Evolutionary conservation across 2,888 invertebrate species (phyloP).

Genomic region (Cheilosia vernalis): DNA sequence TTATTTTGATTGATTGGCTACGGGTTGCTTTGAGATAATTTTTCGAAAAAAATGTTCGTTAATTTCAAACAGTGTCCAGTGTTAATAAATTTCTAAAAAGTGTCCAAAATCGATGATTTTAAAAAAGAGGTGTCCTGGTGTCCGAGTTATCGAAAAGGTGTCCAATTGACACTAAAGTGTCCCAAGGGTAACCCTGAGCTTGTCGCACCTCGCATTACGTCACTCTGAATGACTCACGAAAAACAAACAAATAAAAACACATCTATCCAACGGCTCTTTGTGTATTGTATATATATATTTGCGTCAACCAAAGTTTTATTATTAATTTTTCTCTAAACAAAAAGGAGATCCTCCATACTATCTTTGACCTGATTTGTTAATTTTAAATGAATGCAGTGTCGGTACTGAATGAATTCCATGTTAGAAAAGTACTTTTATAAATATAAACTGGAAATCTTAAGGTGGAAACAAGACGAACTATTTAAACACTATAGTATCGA

Average conservation of each 20-base stretch:
- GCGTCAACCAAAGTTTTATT: constrained; percentile 36
- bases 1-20: no score
- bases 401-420: constrained; percentile 28
- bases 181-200: no score
- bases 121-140: no score
- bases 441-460: constrained; percentile 68
- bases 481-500: constrained; percentile 96
- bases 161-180: no score
- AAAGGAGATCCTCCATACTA: constrained; percentile 13
- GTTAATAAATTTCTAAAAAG: no score
- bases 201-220: neutral
- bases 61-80: no score
- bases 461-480: constrained; percentile 82
- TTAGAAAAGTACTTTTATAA: constrained; percentile 69
- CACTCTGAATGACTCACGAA: constrained; percentile 13
- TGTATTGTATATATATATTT: constrained; percentile 34
- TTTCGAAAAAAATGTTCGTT: no score
- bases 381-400: constrained; percentile 29
- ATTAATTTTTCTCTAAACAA: constrained; percentile 30
- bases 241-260: neutral
- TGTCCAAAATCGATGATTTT: no score
- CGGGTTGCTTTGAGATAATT: no score
- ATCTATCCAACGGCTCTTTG: constrained; percentile 40
- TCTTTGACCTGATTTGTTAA: constrained; percentile 8
- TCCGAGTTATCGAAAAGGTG: no score